A percentile compares a stretch with the other conserved stretches of the same genome.
These are phyloP conservation scores for Hoplodrina blanda DNA, from an alignment of 2,888 invertebrate genomes.

Conservation along the genomic window DNA sequence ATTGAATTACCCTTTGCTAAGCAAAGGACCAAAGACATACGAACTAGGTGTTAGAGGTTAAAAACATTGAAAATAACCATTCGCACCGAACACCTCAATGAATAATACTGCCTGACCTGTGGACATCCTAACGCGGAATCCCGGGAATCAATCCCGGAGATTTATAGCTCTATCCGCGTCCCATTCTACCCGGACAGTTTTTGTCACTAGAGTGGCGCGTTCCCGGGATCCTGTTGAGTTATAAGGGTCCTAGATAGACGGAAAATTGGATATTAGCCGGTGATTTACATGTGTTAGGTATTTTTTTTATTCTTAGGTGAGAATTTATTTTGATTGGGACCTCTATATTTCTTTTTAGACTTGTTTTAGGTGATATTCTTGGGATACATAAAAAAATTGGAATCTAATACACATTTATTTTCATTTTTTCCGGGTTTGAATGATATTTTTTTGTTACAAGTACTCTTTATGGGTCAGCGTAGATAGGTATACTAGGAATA, in stretches of 20 bases:
- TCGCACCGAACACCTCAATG: constrained; percentile 56
- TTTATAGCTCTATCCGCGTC: constrained; percentile 73
- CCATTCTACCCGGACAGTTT: constrained; percentile 69
- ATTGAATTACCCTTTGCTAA: no score
- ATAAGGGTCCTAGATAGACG: constrained; percentile 69
- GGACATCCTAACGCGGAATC: constrained; percentile 63
- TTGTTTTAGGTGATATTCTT: constrained; percentile 6
- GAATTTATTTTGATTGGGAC: constrained; percentile 51
- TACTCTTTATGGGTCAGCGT: no score
- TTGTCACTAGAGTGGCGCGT: constrained; percentile 68
- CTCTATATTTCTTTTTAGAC: constrained; percentile 39
- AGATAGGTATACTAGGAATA: no score
- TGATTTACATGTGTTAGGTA: constrained; percentile 69
- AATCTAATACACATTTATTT: neutral
- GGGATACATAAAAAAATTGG: constrained; percentile 3
- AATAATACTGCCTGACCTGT: constrained; percentile 67
- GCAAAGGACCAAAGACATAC: neutral
- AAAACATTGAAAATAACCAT: constrained; percentile 49
- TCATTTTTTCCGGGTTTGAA: neutral
- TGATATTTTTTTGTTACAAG: no score
- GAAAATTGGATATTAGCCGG: constrained; percentile 72
- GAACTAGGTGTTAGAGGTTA: constrained; percentile 21
- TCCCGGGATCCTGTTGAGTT: constrained; percentile 69
- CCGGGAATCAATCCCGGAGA: constrained; percentile 72
- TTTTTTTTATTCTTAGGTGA: constrained; percentile 61